Percentiles rank a stretch among this genome's conserved stretches.
phyloP scores from a whole-genome alignment of 2,888 invertebrate species.

The Patella ulyssiponensis region DNA sequence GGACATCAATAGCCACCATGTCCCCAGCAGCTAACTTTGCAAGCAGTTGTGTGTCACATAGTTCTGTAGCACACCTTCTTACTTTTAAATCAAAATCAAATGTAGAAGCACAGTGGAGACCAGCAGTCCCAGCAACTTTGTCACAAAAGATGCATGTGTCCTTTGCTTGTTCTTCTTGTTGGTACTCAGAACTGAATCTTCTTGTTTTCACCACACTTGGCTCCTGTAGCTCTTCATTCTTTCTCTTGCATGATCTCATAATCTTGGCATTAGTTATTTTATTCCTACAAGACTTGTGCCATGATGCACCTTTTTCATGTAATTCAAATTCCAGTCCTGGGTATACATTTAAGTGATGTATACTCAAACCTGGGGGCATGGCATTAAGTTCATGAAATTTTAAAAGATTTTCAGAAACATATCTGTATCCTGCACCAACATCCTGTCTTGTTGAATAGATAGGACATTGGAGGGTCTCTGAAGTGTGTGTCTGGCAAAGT shows the following conservation, averaged over 20 bases:
- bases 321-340: background rate
- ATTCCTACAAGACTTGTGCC: background rate
- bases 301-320: background rate
- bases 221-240: no score
- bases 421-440: no score
- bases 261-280: no score
- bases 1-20: conserved; percentile 32
- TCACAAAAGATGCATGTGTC: background rate
- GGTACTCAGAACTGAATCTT: no score
- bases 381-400: background rate
- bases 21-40: conserved; percentile 36
- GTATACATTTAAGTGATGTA: background rate
- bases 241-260: no score
- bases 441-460: no score
- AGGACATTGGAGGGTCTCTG: no score
- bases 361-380: background rate
- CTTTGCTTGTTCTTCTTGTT: no score
- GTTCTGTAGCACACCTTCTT: conserved; percentile 20
- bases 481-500: no score
- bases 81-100: conserved; percentile 17
- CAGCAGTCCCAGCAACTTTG: background rate
- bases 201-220: no score
- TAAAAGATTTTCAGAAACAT: background rate
- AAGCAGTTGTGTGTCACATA: conserved; percentile 22
- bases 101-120: background rate